Base-by-base conservation (phyloP, 1,140 invertebrate species). In the Oncopodura yosiiana region DNA sequence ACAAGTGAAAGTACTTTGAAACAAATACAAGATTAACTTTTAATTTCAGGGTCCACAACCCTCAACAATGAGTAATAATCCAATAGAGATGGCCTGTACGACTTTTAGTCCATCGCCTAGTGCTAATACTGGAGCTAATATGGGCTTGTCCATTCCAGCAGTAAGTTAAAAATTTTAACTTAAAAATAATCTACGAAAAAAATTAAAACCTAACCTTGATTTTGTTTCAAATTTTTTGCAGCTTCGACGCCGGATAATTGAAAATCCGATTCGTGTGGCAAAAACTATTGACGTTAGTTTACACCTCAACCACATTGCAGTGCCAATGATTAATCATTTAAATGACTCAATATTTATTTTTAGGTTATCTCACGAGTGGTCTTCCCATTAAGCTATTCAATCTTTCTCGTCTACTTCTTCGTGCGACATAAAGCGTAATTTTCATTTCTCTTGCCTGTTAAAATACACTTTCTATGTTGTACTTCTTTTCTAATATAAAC, bases 251-350 rank as follows among this genome's bases (percentile, higher is more conserved):
- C 87, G 87, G 71, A 86, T 89, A 67, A 85, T 85, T 44, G 86
- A 87, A 26, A 87, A 91, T 76, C 87, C 87, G 34, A 91, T 91
- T 66, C 78, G 87, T 64, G 86, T 92, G 63, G 88, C 88, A 45
- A 91, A 91, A 75, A 90, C 87, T 45, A 92, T 93, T 68, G 88
- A 93, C 75, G n/a, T n/a, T n/a, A n/a, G n/a, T n/a, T n/a, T n/a
- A n/a, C n/a, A n/a, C n/a, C n/a, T n/a, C n/a, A n/a, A n/a, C n/a
- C n/a, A n/a, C n/a, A n/a, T n/a, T n/a, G n/a, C n/a, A n/a, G n/a
- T n/a, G n/a, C n/a, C n/a, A n/a, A n/a, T n/a, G n/a, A n/a, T n/a
- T n/a, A n/a, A n/a, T n/a, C n/a, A n/a, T n/a, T n/a, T n/a, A n/a
- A n/a, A n/a, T n/a, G n/a, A n/a, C n/a, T n/a, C n/a, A n/a, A n/a